A percentile compares a stretch with the other conserved stretches of the same genome.
Conservation (phyloP, 2,797 vertebrate species). For the Tolypeutes matacus region DNA sequence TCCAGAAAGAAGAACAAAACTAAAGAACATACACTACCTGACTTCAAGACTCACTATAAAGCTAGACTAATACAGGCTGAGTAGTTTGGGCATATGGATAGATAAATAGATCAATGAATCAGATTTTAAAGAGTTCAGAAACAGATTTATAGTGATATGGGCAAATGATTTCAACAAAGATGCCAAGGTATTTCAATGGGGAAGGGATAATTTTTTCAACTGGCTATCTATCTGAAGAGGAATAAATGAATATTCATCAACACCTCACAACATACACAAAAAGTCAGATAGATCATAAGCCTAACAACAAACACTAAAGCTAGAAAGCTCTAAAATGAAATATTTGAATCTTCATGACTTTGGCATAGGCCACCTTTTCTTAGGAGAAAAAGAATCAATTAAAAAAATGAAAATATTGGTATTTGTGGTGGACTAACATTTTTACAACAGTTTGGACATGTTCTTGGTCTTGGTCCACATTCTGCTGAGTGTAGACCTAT, state of each 20-base stretch:
- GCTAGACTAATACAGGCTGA: background rate
- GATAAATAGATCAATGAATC: background rate
- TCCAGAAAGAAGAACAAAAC: background rate
- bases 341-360: background rate
- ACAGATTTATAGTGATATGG: background rate
- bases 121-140: background rate
- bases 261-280: background rate
- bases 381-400: background rate
- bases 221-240: background rate
- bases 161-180: background rate
- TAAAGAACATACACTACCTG: background rate
- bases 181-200: background rate
- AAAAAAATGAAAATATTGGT: background rate
- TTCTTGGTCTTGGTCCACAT: too few species aligned
- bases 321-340: background rate
- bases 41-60: slow-evolving; percentile 1
- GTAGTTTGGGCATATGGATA: background rate
- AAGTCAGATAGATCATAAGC: background rate
- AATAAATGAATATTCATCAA: background rate
- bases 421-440: too few species aligned
- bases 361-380: background rate
- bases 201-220: background rate
- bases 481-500: too few species aligned
- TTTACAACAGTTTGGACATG: too few species aligned
- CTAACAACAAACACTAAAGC: background rate